These are phyloP conservation scores for Graphium colonna DNA, from an alignment of 2,888 invertebrate species.

Conservation along the genomic window DNA sequence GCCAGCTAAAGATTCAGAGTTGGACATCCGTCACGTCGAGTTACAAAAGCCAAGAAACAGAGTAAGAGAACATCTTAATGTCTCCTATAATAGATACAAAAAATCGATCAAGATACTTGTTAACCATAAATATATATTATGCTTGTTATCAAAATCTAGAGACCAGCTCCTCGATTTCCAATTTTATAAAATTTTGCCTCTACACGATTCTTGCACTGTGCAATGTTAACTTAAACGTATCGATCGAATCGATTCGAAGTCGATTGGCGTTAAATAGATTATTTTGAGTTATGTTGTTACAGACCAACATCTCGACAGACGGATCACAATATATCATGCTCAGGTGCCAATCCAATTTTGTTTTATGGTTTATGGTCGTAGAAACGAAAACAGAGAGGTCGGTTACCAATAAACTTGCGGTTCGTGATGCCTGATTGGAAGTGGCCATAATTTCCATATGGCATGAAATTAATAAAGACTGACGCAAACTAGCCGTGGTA, in stretches of 20 bases:
- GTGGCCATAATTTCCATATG: slow-evolving; percentile 10
- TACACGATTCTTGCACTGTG: slow-evolving; percentile 7
- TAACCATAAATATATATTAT: too few species aligned
- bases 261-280: slow-evolving; percentile 38
- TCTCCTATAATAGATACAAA: too few species aligned
- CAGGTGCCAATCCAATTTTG: slow-evolving; percentile 13
- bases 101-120: too few species aligned
- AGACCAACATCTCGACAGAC: slow-evolving; percentile 6
- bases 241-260: slow-evolving; percentile 33
- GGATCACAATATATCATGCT: slow-evolving; percentile 13
- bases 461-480: not conserved
- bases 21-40: too few species aligned
- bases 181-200: not conserved
- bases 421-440: not conserved
- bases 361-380: slow-evolving; percentile 11
- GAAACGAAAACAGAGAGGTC: slow-evolving; percentile 12
- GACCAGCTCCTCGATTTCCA: too few species aligned
- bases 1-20: too few species aligned
- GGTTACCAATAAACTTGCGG: slow-evolving; percentile 2
- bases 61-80: too few species aligned
- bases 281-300: slow-evolving; percentile 30
- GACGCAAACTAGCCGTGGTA: not conserved
- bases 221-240: slow-evolving; percentile 16
- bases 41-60: too few species aligned
- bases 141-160: too few species aligned